Percentiles rank a stretch among this genome's conserved stretches.
These are phyloP conservation scores for Ophioninae sp. DNA, from an alignment of 2,888 invertebrate species.

Conservation along the genomic window DNA sequence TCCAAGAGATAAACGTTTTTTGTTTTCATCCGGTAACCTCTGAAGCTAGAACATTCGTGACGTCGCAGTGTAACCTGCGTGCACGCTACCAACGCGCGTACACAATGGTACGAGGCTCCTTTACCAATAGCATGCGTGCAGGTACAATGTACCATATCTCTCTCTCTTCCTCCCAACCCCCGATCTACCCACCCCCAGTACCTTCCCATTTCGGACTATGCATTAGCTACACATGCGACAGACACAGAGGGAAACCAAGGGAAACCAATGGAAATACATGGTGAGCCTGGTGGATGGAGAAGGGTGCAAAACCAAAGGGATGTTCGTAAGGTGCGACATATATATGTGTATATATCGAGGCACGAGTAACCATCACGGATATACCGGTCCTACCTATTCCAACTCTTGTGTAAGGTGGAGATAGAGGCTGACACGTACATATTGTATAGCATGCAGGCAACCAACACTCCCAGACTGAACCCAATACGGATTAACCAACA, in stretches of 20 bases:
- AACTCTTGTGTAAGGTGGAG: conserved; percentile 19
- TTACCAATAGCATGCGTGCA: conserved; percentile 57
- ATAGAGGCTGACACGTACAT: conserved; percentile 45
- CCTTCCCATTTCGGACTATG: conserved; percentile 65
- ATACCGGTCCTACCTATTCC: conserved; percentile 38
- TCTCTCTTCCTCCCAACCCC: not conserved
- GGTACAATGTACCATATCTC: conserved; percentile 70
- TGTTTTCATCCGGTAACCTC: conserved; percentile 36
- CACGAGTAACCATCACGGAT: conserved; percentile 28
- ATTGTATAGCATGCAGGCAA: conserved; percentile 23
- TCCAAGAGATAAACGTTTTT: conserved; percentile 35
- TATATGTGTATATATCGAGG: conserved; percentile 25
- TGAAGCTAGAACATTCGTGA: conserved; percentile 25
- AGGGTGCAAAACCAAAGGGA: conserved; percentile 55
- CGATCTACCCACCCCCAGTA: not conserved
- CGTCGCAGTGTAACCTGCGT: not conserved
- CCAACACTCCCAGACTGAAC: conserved; percentile 15
- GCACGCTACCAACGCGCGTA: conserved; percentile 59
- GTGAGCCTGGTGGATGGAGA: conserved; percentile 41
- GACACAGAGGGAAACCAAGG: conserved; percentile 66
- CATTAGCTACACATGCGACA: conserved; percentile 73
- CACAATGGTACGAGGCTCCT: conserved; percentile 64
- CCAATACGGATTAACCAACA: conserved; percentile 62
- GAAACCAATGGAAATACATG: conserved; percentile 58
- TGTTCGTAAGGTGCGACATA: conserved; percentile 64